phyloP scores from a whole-genome alignment of 2,888 invertebrate species.

The Drosophila eohydei region DNA sequence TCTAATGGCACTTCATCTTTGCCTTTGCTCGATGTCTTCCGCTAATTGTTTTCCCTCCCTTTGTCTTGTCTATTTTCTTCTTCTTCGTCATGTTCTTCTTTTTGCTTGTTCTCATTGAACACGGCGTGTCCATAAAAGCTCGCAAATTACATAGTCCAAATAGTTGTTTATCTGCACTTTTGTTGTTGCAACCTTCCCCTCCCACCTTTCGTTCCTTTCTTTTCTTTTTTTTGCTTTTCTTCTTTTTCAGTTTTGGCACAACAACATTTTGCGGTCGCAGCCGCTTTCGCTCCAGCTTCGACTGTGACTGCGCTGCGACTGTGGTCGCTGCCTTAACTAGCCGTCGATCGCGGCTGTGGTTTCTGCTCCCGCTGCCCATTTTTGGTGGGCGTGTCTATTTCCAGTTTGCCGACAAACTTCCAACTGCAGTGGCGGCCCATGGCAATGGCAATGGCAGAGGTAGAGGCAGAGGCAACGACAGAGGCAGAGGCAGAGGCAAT shows the following conservation, averaged over 20 bases:
- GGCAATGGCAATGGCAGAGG: conserved; percentile 7
- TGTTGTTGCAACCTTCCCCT: conserved; percentile 16
- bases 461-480: not conserved
- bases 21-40: not conserved
- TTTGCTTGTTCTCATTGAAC: conserved; percentile 6
- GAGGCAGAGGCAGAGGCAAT: not conserved
- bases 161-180: conserved; percentile 19
- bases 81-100: not conserved
- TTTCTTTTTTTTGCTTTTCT: conserved; percentile 19
- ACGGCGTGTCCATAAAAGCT: conserved; percentile 5
- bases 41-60: conserved; percentile 2
- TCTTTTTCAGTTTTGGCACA: conserved; percentile 45
- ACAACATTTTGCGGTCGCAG: conserved; percentile 48
- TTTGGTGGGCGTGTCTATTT: conserved; percentile 65
- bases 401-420: conserved; percentile 17
- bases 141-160: conserved; percentile 22
- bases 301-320: conserved; percentile 8
- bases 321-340: conserved; percentile 16
- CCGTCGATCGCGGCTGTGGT: conserved; percentile 30
- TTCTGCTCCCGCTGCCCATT: conserved; percentile 63
- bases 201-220: conserved; percentile 27
- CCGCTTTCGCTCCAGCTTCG: conserved; percentile 51
- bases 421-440: conserved; percentile 24
- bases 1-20: conserved; percentile 9
- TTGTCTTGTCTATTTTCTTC: not conserved